A percentile compares a stretch with the other conserved stretches of the same genome.
These are phyloP conservation scores for Spheniscus humboldti DNA, from an alignment of 2,797 vertebrate genomes.

Conservation along the genomic window DNA sequence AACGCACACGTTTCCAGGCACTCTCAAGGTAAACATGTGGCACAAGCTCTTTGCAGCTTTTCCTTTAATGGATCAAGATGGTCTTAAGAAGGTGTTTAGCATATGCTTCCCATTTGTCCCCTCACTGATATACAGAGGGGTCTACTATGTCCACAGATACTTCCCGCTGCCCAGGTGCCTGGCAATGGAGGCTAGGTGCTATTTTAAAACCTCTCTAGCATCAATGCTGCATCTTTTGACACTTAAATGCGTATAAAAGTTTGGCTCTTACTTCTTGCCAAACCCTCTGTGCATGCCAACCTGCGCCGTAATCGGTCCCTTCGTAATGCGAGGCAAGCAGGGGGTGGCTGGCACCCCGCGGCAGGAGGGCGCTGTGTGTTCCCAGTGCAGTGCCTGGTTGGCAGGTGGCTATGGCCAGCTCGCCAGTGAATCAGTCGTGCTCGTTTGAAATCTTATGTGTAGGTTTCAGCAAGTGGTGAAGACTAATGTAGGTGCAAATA, in stretches of 20 bases:
- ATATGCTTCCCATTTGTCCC: background rate
- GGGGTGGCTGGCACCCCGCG: fast-evolving
- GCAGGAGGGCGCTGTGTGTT: background rate
- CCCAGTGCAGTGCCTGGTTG: background rate
- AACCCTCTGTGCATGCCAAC: fast-evolving
- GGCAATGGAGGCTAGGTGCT: background rate
- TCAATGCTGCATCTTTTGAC: background rate
- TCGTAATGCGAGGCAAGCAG: fast-evolving
- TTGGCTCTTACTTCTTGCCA: background rate
- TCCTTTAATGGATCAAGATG: background rate
- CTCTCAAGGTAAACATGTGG: slow-evolving; percentile 2
- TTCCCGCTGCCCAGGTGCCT: background rate
- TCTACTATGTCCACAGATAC: background rate
- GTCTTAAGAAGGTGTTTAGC: background rate
- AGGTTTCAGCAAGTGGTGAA: background rate
- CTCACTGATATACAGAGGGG: background rate
- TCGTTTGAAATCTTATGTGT: fast-evolving
- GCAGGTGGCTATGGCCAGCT: background rate
- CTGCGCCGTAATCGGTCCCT: fast-evolving
- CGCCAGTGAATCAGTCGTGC: fast-evolving
- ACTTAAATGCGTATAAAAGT: background rate
- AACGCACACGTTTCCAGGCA: background rate
- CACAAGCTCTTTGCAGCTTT: background rate
- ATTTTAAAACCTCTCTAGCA: background rate
- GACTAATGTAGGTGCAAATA: background rate